Evolutionary conservation across 2,797 vertebrate species (phyloP), one percentile per base, ranked within the genome.

Genomic region (Hapalemur alaotrensis): DNA sequence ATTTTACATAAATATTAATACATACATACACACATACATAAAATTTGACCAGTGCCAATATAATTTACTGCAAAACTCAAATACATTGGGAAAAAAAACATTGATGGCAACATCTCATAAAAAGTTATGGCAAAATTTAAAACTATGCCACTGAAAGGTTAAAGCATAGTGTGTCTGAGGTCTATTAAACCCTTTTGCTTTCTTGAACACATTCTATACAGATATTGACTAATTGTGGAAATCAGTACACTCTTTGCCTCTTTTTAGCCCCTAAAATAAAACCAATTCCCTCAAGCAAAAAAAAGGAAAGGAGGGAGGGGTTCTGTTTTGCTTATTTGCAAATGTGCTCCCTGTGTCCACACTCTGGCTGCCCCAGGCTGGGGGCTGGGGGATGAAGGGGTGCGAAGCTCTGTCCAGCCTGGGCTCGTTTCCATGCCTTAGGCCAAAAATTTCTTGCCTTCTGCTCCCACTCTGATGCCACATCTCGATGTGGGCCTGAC

Each of bases 1-100:
- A 46, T 18, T 86, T 52, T 52, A 57, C 11, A 35, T 30, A 46
- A 30, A 54, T 10, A 57, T 57, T 79, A 52, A 63, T 73, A 59
- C 5, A 28, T 52, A 65, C 57, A 61, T 88, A 73, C 92, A 78
- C 67, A 59, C 5, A 28, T 52, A 65, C 57, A 61, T 88, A 73
- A 93, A 81, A 72, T 93, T 52, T 84, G 67, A 12, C 46, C 65
- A 78, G 54, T 69, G 6, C 17, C 61, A 69, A 17, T 69, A 80
- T 73, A 69, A 84, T 48, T 94, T 63, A 80, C 79, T 72, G 28
- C 23, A 43, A 69, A 93, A 84, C 6, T 22, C 25, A 17, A 70
- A 59, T 35, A 91, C 1, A 41, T 67, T 95, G 23, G 84, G 86
- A 90, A 32, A 90, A 90, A 76, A 93, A 80, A 91, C 15, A 84